These are phyloP conservation scores for Petaurus breviceps DNA, from an alignment of 2,113 vertebrate genomes.

Conservation along the genomic window DNA sequence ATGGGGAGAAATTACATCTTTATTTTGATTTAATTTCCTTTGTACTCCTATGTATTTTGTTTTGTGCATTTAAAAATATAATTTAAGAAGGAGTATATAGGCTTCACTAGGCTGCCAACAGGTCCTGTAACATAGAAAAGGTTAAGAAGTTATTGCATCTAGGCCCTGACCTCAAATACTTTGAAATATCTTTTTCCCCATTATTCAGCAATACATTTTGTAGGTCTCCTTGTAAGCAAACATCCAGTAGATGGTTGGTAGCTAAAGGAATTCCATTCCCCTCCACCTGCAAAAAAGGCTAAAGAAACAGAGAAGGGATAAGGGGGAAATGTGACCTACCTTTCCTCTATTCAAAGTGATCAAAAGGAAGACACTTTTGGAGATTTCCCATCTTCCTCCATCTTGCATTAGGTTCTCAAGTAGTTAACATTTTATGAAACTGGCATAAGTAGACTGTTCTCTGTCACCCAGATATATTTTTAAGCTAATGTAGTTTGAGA, in stretches of 20 bases:
- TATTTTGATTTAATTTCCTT: background rate
- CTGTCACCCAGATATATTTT: background rate
- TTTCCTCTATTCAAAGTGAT: background rate
- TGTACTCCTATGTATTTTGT: background rate
- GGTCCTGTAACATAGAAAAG: background rate
- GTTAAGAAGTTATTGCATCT: background rate
- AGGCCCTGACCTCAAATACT: background rate
- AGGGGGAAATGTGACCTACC: background rate
- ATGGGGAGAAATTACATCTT: background rate
- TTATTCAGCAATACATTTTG: background rate
- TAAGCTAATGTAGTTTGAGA: background rate
- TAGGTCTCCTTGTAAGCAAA: background rate
- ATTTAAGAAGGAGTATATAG: background rate
- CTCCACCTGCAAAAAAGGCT: background rate
- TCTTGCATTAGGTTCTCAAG: background rate
- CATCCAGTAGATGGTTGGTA: background rate
- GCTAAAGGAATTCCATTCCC: background rate
- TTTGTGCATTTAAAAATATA: background rate
- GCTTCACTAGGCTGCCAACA: background rate
- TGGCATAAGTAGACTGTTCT: background rate
- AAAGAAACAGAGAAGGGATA: background rate
- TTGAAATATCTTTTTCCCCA: background rate
- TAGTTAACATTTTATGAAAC: background rate
- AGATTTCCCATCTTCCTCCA: background rate
- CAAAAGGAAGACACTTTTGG: background rate